phyloP scores from a whole-genome alignment of 2,113 vertebrate genomes.

The Phylloscopus trochilus region DNA sequence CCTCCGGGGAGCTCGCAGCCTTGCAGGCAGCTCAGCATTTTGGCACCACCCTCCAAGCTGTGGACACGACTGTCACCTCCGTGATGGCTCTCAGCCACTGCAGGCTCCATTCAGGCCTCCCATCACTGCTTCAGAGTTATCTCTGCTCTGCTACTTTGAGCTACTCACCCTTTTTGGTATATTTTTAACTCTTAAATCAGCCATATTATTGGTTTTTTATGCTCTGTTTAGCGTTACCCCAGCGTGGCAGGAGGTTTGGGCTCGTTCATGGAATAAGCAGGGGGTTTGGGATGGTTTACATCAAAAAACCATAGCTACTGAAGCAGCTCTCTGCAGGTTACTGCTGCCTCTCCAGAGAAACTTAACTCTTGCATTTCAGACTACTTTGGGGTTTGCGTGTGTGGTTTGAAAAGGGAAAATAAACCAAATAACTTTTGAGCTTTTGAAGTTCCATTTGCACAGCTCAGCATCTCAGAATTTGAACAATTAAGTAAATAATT shows the following conservation, averaged over 20 bases:
- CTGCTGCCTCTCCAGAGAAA: background rate
- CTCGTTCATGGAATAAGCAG: background rate
- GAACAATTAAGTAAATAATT: background rate
- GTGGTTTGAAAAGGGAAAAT: background rate
- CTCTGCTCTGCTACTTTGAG: fast-evolving
- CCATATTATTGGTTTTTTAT: fast-evolving
- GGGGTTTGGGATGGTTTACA: background rate
- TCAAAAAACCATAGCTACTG: background rate
- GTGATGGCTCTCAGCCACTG: background rate
- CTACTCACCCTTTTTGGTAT: background rate
- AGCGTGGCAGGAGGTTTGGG: fast-evolving
- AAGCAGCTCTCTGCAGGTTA: background rate
- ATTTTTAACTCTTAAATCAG: background rate
- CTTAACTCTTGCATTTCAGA: background rate
- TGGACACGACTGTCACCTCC: background rate
- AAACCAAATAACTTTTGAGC: background rate
- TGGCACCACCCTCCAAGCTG: background rate
- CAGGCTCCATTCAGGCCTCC: background rate
- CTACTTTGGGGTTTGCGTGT: fast-evolving
- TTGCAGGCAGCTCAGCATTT: background rate
- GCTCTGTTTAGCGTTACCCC: background rate
- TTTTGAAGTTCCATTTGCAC: background rate
- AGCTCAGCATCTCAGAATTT: background rate
- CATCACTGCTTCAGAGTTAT: background rate
- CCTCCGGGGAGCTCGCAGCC: background rate